Base-by-base conservation (phyloP, 2,113 vertebrate species). In the Nibea coibor region DNA sequence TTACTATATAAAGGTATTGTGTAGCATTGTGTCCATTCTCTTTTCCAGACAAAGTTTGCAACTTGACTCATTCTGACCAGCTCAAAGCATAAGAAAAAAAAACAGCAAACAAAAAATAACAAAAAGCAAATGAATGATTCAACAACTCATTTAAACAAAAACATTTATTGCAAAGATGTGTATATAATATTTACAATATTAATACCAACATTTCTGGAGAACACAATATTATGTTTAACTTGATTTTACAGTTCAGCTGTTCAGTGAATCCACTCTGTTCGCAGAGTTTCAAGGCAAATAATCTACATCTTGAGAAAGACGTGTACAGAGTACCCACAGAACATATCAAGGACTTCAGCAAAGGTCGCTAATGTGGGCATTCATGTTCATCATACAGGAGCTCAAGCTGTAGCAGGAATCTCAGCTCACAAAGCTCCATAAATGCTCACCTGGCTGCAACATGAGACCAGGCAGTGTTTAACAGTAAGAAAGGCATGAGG, bases 121-220 rank as follows among this genome's bases (percentile, higher is more conserved):
- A 39, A 39, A 39, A 11, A 35, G 16, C 8, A 51, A 51, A 17
- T 48, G 3, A 68, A 50, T 10, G 3, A 53, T 35, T 65, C 10
- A 47, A 39, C 47, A 17, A 28, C 14, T 14, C 0, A 15, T 58
- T 72, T 61, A 24, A 78, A 73, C 28, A 87, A 82, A 39, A 85
- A 82, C 22, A 53, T 89, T 85, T 90, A 89, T 88, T 90, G 65
- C 53, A 91, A 91, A 82, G 35, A 77, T 68, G 39, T 67, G 8
- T 59, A 48, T 74, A 69, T 70, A 7, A 50, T 85, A 90, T 90
- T 84, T 87, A 90, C 88, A 89, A 70, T 73, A 72, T 68, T 9
- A 59, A 69, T 73, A 68, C 10, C 24, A 64, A 72, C 47, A 63
- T 69, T 73, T 68, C 7, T 22, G 11, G 15, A 42, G 14, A 85